Evolutionary conservation across 2,888 invertebrate species (phyloP), one percentile per base, ranked within the genome.

Genomic region (Caenorhabditis sp.): DNA sequence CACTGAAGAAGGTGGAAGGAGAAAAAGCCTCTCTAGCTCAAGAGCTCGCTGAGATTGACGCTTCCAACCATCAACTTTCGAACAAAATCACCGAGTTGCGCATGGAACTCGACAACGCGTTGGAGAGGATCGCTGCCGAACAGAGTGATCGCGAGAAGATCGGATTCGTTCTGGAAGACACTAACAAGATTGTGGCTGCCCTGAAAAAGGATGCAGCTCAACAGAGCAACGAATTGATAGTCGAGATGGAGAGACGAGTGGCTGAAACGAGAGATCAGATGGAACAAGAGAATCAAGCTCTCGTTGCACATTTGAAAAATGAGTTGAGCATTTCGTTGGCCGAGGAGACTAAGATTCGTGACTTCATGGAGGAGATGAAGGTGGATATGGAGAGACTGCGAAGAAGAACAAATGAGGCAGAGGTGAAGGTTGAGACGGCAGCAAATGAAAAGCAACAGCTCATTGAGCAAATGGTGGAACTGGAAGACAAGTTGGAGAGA

Each of bases 1-100:
- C 80, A 11, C 20, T 80, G 37, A 76, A 71, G 9, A 70, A 69
- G 28, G 67, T 71, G 1, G 76, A 81, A 26, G n/a, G 35, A 1
- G 81, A 81, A 44, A 81, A 81, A 20, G 22, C 35, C 2, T 47
- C 18, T 3, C 2, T 76, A 15, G 47, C 32, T 2, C 20, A 28
- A 0, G 55, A 76, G 15, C 13, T 71, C 13, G 55, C 40, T 0
- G 62, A 70, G 20, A 55, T 74, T 22, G 47, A 56, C 15, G 11
- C 20, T 0, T 5, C 53, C 0, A 67, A 67, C 53, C 67, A 37
- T 9, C 20, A n/a, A 18, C 28, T 74, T 0, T 9, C 24, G 8
- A 15, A 9, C 6, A 15, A 74, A 9, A 32, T 76, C 20, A 32
- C 47, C 0, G 62, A 80, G 15, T 24, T 32, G 15, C 55, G 50